Evolutionary conservation across 2,113 vertebrate genomes (phyloP), one percentile per base, ranked within the genome.

Genomic region (Bufo gargarizans): DNA sequence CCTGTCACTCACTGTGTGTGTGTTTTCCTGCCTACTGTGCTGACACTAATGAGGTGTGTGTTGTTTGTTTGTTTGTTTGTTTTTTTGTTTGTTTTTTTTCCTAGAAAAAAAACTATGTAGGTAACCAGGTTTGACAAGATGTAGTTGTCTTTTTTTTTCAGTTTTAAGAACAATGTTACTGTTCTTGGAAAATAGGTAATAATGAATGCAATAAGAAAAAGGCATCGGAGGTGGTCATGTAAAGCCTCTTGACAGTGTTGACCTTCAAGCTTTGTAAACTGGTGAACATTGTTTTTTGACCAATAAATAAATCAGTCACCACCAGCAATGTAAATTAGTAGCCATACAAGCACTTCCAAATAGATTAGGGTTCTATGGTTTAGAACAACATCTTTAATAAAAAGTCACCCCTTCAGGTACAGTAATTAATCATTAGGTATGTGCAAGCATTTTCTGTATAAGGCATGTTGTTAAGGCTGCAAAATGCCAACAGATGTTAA

Each of bases 401-500:
- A 87, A 71, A 87, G 63, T 87, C 86, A 87, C 86, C 53, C 58
- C 77, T 81, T 87, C 50, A 87, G 77, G 53, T 13, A 81, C 56
- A 58, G 86, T 81, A 87, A 87, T 81, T 87, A 87, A 87, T 87
- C 86, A 87, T 81, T 87, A 81, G 86, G 63, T 81, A 45, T 81
- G 65, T 81, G 77, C 77, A 87, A 87, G 77, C 86, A 87, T 80
- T 72, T 86, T 87, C 81, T 56, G 72, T 86, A 53, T 87, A 53
- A 87, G 86, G 72, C 77, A 81, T 87, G 77, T 87, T 80, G 77
- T 87, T 80, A 87, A 87, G 86, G 77, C 86, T 80, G 86, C 86
- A 87, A 87, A 87, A 80, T 87, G 86, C 86, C 86, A 87, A 81
- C 86, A 87, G 86, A 87, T 87, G 86, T 87, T 81, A 87, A 87